These are phyloP conservation scores for Pristis pectinata DNA, from an alignment of 2,797 vertebrate species.

Conservation along the genomic window DNA sequence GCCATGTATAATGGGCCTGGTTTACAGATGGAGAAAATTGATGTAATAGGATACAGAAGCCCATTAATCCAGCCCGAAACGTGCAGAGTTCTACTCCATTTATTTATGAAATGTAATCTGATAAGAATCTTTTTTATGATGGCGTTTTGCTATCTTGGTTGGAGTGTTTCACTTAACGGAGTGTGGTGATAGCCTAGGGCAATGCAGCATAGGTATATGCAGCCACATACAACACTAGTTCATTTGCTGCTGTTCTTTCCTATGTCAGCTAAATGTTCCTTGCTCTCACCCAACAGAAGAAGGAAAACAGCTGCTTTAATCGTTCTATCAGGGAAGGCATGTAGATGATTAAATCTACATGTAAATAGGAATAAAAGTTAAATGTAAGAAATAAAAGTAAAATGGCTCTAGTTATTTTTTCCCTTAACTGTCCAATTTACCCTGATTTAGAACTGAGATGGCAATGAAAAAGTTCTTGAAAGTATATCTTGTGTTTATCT, in stretches of 20 bases:
- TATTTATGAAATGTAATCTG: conserved; percentile 1
- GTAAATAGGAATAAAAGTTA: not conserved
- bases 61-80: not conserved
- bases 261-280: not conserved
- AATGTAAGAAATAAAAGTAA: not conserved
- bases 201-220: not conserved
- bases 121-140: conserved; percentile 21
- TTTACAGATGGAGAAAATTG: not conserved
- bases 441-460: conserved; percentile 7
- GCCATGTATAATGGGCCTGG: not conserved
- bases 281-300: not conserved
- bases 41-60: conserved; percentile 18
- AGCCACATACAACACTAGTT: not conserved
- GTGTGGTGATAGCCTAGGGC: not conserved
- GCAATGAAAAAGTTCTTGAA: not conserved
- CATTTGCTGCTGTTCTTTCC: not conserved
- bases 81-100: not conserved
- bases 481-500: not conserved
- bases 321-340: not conserved
- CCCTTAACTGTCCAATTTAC: not conserved
- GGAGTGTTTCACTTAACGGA: not conserved
- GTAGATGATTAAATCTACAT: not conserved
- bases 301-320: not conserved
- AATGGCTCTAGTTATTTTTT: not conserved
- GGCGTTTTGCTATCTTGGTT: not conserved